Evolutionary conservation across 2,888 invertebrate species (phyloP).

Genomic region (Drosophila infuscata): DNA sequence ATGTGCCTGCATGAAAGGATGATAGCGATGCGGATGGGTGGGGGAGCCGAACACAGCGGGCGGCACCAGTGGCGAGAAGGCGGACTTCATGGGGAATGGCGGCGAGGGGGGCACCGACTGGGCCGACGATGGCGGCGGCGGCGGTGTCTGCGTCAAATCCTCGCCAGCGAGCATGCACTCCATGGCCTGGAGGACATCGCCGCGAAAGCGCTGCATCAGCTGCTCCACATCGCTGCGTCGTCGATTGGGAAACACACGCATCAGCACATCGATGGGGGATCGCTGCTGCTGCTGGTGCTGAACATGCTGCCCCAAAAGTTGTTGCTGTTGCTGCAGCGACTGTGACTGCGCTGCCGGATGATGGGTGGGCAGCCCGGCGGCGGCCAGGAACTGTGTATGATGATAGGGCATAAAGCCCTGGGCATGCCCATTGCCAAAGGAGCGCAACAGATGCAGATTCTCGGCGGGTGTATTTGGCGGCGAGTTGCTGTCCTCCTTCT

Average conservation of each 20-base stretch:
- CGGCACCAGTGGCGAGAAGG: slow-evolving; percentile 91
- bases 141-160: slow-evolving; percentile 78
- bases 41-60: slow-evolving; percentile 85
- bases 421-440: slow-evolving; percentile 82
- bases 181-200: slow-evolving; percentile 96
- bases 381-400: slow-evolving; percentile 83
- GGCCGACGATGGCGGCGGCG: slow-evolving; percentile 86
- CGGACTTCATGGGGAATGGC: slow-evolving; percentile 87
- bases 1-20: slow-evolving; percentile 86
- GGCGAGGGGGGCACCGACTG: slow-evolving; percentile 82
- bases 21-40: slow-evolving; percentile 84
- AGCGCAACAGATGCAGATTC: slow-evolving; percentile 82
- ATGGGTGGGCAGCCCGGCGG: slow-evolving; percentile 77
- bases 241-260: slow-evolving; percentile 95
- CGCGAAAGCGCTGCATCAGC: slow-evolving; percentile 92
- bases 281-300: slow-evolving; percentile 85
- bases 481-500: slow-evolving; percentile 87
- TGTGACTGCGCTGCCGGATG: slow-evolving; percentile 66
- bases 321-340: slow-evolving; percentile 59
- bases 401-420: slow-evolving; percentile 86
- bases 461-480: slow-evolving; percentile 84
- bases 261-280: slow-evolving; percentile 94
- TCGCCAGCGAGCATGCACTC: slow-evolving; percentile 93
- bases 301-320: slow-evolving; percentile 45
- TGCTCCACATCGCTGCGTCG: slow-evolving; percentile 94